Evolutionary conservation across 2,797 vertebrate genomes (phyloP).

Genomic region (Acanthornis magna): DNA sequence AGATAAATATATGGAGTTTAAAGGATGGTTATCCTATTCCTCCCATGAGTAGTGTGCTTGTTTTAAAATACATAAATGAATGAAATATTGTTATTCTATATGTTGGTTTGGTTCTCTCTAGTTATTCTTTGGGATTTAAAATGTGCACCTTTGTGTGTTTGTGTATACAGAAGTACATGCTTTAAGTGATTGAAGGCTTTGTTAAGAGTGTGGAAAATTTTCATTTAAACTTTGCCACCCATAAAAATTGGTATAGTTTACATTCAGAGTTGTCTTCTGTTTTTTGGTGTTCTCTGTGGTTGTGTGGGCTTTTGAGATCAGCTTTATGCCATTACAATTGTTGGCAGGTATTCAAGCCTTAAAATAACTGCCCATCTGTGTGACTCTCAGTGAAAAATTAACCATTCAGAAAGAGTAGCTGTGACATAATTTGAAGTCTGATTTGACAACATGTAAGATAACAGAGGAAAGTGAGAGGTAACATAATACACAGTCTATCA

Average conservation of each 20-base stretch:
- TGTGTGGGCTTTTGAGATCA: slow-evolving; percentile 63
- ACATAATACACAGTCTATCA: slow-evolving; percentile 3
- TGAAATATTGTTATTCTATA: background rate
- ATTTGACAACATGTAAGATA: slow-evolving; percentile 46
- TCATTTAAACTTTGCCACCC: background rate
- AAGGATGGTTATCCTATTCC: background rate
- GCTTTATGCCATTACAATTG: slow-evolving; percentile 56
- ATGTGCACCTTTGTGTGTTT: background rate
- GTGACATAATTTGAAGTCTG: slow-evolving; percentile 36
- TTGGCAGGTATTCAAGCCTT: slow-evolving; percentile 71
- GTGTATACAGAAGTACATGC: background rate
- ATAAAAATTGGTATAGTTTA: background rate
- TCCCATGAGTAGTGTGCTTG: background rate
- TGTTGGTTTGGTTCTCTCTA: background rate
- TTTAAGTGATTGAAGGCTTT: background rate
- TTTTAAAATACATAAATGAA: background rate
- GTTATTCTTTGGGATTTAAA: background rate
- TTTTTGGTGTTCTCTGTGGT: slow-evolving; percentile 42
- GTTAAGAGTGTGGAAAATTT: background rate
- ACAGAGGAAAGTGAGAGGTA: slow-evolving; percentile 8
- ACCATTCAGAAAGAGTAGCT: slow-evolving; percentile 59
- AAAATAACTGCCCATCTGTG: slow-evolving; percentile 72
- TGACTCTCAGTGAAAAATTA: slow-evolving; percentile 62
- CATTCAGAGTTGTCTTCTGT: slow-evolving; percentile 26
- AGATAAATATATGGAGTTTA: background rate